A percentile compares a stretch with the other conserved stretches of the same genome.
phyloP scores from a whole-genome alignment of 2,113 vertebrate genomes.

The Garra rufa region DNA sequence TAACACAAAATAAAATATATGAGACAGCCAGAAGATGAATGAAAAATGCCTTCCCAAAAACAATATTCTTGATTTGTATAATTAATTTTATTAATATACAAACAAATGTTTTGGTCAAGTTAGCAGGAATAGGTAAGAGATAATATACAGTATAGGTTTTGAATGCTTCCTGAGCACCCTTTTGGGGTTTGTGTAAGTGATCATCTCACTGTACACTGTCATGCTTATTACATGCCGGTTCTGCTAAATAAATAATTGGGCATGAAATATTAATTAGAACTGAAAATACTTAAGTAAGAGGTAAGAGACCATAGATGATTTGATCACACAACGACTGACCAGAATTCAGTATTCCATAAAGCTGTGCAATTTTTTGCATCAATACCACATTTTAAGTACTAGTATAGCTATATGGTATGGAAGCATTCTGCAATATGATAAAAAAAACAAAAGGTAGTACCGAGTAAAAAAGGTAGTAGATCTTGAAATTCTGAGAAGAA shows the following conservation, averaged over 20 bases:
- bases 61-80: not conserved
- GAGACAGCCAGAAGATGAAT: not conserved
- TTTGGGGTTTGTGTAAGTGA: not conserved
- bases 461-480: too few relatives aligned
- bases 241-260: not conserved
- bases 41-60: not conserved
- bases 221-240: not conserved
- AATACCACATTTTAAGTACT: not conserved
- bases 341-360: not conserved
- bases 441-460: not conserved
- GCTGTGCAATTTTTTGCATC: not conserved
- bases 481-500: not conserved
- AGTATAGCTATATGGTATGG: not conserved
- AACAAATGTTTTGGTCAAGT: constrained; percentile 2
- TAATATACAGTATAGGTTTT: not conserved
- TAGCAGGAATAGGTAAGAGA: not conserved
- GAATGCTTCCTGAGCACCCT: not conserved
- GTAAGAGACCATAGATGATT: not conserved
- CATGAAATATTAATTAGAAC: not conserved
- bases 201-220: not conserved
- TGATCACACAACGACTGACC: not conserved
- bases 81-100: not conserved
- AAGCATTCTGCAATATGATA: not conserved
- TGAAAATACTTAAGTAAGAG: not conserved
- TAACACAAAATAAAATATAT: not conserved